Evolutionary conservation across 2,888 invertebrate genomes (phyloP).

Genomic region (Nowickia ferox): DNA sequence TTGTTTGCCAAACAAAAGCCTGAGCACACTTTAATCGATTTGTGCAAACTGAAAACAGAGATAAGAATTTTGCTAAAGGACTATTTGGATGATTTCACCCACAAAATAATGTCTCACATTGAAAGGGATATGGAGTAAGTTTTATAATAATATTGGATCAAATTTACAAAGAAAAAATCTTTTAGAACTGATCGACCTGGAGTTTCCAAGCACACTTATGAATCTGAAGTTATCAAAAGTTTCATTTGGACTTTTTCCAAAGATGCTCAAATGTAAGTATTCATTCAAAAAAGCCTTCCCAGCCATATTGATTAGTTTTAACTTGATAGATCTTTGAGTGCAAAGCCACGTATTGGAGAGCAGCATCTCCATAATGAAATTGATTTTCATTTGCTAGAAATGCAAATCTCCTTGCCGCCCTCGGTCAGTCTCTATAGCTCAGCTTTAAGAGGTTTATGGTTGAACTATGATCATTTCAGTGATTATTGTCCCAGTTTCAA

Average conservation of each 20-base stretch:
- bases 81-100: constrained; percentile 82
- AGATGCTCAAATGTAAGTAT: constrained; percentile 79
- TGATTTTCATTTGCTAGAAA: constrained; percentile 82
- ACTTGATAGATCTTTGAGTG: constrained; percentile 75
- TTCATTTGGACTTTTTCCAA: constrained; percentile 81
- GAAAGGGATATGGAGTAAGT: constrained; percentile 83
- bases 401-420: constrained; percentile 83
- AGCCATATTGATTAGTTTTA: not conserved
- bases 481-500: constrained; percentile 83
- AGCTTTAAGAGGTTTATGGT: constrained; percentile 84
- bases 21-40: constrained; percentile 77
- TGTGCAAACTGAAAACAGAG: constrained; percentile 80
- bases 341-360: constrained; percentile 80
- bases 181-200: constrained; percentile 80
- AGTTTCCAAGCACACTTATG: constrained; percentile 80
- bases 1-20: constrained; percentile 76
- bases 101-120: constrained; percentile 82
- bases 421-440: constrained; percentile 82
- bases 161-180: not conserved
- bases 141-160: not conserved
- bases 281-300: not conserved
- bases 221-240: constrained; percentile 81
- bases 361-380: constrained; percentile 82
- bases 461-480: constrained; percentile 85
- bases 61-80: constrained; percentile 80